phyloP scores from a whole-genome alignment of 2,888 invertebrate genomes.

The Pristionchus arcanus region DNA sequence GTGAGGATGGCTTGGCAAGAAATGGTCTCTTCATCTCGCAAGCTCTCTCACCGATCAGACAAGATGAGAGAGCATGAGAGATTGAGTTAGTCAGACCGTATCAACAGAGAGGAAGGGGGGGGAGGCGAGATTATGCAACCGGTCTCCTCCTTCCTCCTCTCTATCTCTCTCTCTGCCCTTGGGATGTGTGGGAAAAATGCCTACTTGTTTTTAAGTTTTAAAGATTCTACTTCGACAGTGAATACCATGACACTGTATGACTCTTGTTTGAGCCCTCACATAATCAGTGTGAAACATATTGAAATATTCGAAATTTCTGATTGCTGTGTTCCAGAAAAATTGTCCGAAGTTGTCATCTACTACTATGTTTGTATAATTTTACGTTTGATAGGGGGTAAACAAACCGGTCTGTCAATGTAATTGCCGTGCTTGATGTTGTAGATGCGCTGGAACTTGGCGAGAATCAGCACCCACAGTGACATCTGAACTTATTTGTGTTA shows the following conservation, averaged over 20 bases:
- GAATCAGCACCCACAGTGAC: slow-evolving; percentile 76
- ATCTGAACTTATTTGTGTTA: slow-evolving; percentile 69
- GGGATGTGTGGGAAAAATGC: neutral
- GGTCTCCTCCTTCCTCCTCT: neutral
- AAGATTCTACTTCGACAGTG: too few relatives aligned
- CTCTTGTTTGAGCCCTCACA: neutral
- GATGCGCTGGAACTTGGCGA: slow-evolving; percentile 79
- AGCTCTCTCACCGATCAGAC: too few relatives aligned
- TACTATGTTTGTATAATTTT: neutral
- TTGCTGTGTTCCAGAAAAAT: neutral
- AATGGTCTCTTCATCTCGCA: too few relatives aligned
- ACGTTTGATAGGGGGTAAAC: neutral
- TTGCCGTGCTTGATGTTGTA: slow-evolving; percentile 72
- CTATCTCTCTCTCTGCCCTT: neutral
- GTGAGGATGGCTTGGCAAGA: neutral
- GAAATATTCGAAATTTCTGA: neutral
- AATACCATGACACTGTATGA: too few relatives aligned
- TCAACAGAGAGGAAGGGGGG: neutral
- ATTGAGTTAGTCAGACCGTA: too few relatives aligned
- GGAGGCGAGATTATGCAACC: slow-evolving; percentile 34
- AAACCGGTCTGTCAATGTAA: slow-evolving; percentile 54
- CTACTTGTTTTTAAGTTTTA: too few relatives aligned
- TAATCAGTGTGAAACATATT: neutral
- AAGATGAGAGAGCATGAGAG: too few relatives aligned
- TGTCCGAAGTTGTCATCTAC: neutral